Percentiles rank a stretch among this genome's conserved stretches.
Conservation (phyloP, 2,797 vertebrate species). For the Pipistrellus pipistrellus region DNA sequence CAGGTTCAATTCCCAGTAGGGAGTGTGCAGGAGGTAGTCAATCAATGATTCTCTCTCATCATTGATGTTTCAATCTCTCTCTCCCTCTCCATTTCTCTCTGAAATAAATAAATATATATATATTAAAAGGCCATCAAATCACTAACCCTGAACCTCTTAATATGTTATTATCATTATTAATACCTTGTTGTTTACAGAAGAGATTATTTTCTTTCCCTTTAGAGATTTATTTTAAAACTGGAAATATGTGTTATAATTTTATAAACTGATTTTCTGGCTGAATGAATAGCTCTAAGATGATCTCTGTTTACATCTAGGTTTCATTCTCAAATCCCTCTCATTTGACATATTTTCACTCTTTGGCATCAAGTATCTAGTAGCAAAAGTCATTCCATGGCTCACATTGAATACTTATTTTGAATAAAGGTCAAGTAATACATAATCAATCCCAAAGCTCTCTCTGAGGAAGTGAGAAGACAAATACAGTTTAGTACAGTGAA, state of each 20-base stretch:
- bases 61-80: too few species aligned
- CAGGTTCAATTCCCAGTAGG: too few species aligned
- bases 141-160: neutral
- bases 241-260: conserved; percentile 22
- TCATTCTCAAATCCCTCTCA: conserved; percentile 56
- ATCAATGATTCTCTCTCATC: too few species aligned
- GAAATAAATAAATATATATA: too few species aligned
- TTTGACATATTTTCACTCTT: conserved; percentile 54
- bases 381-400: conserved; percentile 61
- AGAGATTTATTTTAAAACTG: conserved; percentile 19
- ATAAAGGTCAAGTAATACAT: conserved; percentile 44
- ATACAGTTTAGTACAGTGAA: neutral
- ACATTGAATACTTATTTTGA: conserved; percentile 54
- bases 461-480: conserved; percentile 35
- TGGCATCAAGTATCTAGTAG: neutral
- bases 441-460: neutral
- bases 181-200: neutral
- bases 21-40: too few species aligned
- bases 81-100: too few species aligned
- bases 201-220: conserved; percentile 11
- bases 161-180: neutral
- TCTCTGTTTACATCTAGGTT: conserved; percentile 46
- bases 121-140: neutral
- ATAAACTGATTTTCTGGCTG: conserved; percentile 41
- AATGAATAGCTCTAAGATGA: conserved; percentile 54